Percentiles rank a stretch among this genome's conserved stretches.
Evolutionary conservation across 1,140 invertebrate species (phyloP).

Genomic region (Eufriesea mexicana): DNA sequence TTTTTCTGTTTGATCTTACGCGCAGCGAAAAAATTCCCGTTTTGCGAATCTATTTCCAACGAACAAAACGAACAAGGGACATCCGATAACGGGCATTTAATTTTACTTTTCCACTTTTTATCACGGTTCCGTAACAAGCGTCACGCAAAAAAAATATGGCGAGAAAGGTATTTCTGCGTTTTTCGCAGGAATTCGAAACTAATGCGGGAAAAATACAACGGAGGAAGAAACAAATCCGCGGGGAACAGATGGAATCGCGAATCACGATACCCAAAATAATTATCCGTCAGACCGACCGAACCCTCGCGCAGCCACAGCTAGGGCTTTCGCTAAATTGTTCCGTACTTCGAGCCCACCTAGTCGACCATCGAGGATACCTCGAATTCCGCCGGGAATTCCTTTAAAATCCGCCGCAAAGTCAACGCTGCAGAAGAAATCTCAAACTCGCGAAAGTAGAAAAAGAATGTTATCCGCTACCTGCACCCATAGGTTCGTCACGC

Average conservation of each 20-base stretch:
- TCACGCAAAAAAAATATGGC: background rate
- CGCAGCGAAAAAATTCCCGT: background rate
- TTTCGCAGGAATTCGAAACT: background rate
- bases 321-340: background rate
- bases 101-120: background rate
- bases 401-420: background rate
- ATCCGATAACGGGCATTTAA: background rate
- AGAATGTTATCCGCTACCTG: too few species aligned
- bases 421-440: background rate
- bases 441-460: too few species aligned
- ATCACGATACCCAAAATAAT: background rate
- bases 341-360: background rate
- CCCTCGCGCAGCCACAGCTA: background rate
- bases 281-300: background rate
- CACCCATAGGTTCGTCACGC: background rate
- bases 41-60: background rate
- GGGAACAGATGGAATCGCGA: background rate
- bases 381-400: background rate
- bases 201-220: background rate
- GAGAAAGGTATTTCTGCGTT: too few species aligned
- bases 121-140: background rate
- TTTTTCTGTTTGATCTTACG: background rate
- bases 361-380: background rate
- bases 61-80: background rate
- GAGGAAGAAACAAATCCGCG: background rate